phyloP scores from a whole-genome alignment of 2,113 vertebrate genomes.

The Thalassarche chlororhynchos region DNA sequence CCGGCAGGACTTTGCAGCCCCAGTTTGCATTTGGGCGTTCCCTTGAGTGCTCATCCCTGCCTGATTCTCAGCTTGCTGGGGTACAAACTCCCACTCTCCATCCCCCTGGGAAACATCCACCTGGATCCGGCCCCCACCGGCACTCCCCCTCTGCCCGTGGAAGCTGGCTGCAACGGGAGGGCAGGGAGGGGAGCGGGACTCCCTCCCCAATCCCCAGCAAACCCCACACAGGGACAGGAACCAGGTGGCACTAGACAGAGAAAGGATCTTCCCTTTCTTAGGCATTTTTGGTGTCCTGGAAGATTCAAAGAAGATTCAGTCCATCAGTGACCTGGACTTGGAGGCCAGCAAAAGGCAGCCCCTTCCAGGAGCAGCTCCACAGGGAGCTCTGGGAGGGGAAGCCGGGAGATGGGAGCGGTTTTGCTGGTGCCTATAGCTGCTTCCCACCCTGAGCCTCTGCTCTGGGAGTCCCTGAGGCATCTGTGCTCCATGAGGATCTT shows the following conservation, averaged over 20 bases:
- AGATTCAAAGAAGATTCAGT: background rate
- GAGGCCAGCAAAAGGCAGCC: background rate
- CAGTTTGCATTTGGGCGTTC: background rate
- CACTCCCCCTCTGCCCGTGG: background rate
- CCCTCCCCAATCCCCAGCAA: background rate
- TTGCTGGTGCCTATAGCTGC: background rate
- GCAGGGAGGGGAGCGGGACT: background rate
- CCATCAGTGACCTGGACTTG: background rate
- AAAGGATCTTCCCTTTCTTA: background rate
- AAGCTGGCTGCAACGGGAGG: background rate
- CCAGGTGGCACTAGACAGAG: background rate
- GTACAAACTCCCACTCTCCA: background rate
- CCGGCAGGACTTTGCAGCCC: background rate
- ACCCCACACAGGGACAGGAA: background rate
- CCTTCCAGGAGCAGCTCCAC: background rate
- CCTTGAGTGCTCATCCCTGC: background rate
- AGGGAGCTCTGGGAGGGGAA: background rate
- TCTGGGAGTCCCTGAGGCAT: background rate
- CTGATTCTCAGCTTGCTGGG: background rate
- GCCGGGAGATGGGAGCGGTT: background rate
- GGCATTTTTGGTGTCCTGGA: background rate
- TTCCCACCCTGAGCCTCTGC: background rate
- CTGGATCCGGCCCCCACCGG: background rate
- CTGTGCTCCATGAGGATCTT: background rate
- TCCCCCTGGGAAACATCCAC: background rate